Conservation (phyloP, 2,888 invertebrate species). For the Chaetogeoica ovagalla region DNA sequence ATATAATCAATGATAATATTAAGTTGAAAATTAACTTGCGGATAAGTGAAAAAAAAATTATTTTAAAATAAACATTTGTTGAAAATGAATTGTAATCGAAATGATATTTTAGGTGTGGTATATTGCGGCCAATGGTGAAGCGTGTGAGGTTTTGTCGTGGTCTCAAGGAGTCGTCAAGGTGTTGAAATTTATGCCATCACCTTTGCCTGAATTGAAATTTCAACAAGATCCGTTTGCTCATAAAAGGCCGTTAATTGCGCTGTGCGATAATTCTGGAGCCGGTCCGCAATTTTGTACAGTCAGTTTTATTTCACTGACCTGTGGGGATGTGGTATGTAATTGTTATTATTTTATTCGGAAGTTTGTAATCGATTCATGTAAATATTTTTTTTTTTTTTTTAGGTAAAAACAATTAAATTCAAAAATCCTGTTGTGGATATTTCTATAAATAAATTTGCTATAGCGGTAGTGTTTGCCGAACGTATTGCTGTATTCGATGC, state of each 20-base stretch:
- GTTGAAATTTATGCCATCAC: slow-evolving; percentile 82
- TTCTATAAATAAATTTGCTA: slow-evolving; percentile 82
- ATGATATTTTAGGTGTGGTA: slow-evolving; percentile 74
- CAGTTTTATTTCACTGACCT: slow-evolving; percentile 55
- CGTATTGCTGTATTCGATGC: slow-evolving; percentile 90
- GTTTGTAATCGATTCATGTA: neutral
- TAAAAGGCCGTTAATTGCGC: slow-evolving; percentile 84
- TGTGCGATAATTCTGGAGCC: slow-evolving; percentile 83
- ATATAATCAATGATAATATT: too few species aligned
- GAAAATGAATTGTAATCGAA: slow-evolving; percentile 49
- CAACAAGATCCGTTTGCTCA: slow-evolving; percentile 71
- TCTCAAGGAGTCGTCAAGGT: slow-evolving; percentile 84
- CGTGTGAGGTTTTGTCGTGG: slow-evolving; percentile 92
- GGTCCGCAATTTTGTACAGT: slow-evolving; percentile 62
- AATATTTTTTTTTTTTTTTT: slow-evolving; percentile 56
- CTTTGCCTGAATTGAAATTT: slow-evolving; percentile 63
- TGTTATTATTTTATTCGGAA: neutral
- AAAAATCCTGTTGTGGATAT: slow-evolving; percentile 87
- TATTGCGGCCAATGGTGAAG: slow-evolving; percentile 86
- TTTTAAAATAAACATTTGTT: too few species aligned
- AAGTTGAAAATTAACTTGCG: too few species aligned
- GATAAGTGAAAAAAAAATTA: too few species aligned
- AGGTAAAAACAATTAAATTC: slow-evolving; percentile 89
- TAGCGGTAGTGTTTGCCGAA: slow-evolving; percentile 86
- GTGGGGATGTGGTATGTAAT: slow-evolving; percentile 54